Evolutionary conservation across 2,797 vertebrate species (phyloP), one percentile per base, ranked within the genome.

Genomic region (Aldrovandia affinis): DNA sequence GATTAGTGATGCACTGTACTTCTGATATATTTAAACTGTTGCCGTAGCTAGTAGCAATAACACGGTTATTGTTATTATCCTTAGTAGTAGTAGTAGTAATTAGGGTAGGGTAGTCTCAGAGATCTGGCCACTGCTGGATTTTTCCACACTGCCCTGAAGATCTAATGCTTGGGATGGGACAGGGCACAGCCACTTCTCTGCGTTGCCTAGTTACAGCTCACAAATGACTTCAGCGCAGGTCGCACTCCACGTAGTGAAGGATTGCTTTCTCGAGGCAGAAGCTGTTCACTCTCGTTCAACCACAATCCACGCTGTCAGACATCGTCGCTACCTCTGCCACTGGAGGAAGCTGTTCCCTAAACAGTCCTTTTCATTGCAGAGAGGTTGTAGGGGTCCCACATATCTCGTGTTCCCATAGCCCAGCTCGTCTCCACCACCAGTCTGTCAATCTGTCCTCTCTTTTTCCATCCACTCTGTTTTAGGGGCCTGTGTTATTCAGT

Each of bases 171-270:
- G n/a, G 42, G n/a, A 9, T 28, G 25, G 22, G 42, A 77, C 42
- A 47, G 73, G 39, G 25, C 15, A 20, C 12, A 70, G 68, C 15
- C 4, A 22, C 47, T 75, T 44, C 42, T 77, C 33, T n/a, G 68
- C n/a, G 42, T 77, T 77, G 73, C 39, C 73, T 47, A 47, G 73
- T 47, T 47, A 77, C 73, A n/a, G 73, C 20, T 77, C 73, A 47
- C 70, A 75, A n/a, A 77, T 77, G 73, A 28, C 73, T n/a, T 77
- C 39, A 44, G 20, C 25, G 73, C 25, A 25, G 42, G 39, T 47
- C 20, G 1, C 12, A 15, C 42, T 77, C 39, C 42, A 77, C n/a
- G 42, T 57, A 2, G 39, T 22, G 73, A 42, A 20, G 36, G n/a
- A 39, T 73, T 77, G 2, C 22, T 36, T 77, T 77, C 36, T 77